A percentile compares a stretch with the other conserved stretches of the same genome.
phyloP scores from a whole-genome alignment of 2,113 vertebrate genomes.

The Myotis lucifugus region DNA sequence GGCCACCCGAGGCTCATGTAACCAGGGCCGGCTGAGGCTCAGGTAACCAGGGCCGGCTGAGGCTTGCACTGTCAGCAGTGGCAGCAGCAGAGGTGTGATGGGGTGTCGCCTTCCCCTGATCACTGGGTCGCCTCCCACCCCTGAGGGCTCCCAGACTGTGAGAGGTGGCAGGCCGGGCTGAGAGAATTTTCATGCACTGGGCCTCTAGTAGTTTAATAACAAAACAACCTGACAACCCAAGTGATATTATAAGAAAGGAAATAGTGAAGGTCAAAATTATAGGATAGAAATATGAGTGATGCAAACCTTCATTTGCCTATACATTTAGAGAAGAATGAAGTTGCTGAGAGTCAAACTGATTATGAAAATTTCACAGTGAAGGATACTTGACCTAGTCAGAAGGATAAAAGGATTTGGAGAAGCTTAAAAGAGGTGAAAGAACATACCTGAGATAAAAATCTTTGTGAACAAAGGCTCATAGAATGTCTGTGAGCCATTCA shows the following conservation, averaged over 20 bases:
- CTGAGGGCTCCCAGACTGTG: too few relatives aligned
- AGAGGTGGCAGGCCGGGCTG: too few relatives aligned
- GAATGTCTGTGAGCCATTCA: not conserved
- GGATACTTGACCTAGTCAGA: not conserved
- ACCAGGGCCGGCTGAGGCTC: too few relatives aligned
- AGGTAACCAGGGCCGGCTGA: too few relatives aligned
- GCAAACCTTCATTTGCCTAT: not conserved
- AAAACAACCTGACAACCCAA: not conserved
- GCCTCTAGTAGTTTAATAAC: not conserved
- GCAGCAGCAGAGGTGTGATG: too few relatives aligned
- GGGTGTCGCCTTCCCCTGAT: too few relatives aligned
- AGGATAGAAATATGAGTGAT: not conserved
- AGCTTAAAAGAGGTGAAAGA: not conserved
- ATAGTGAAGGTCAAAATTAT: not conserved
- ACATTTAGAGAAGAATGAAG: not conserved
- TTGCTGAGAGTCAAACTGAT: not conserved
- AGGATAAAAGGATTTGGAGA: not conserved
- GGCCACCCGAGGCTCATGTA: too few relatives aligned
- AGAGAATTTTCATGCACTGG: too few relatives aligned
- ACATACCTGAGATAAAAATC: not conserved
- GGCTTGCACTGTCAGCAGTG: too few relatives aligned
- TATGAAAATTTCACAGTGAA: not conserved
- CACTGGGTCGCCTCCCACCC: too few relatives aligned
- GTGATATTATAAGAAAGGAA: not conserved
- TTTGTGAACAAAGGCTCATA: not conserved